Evolutionary conservation across 2,797 vertebrate species (phyloP).

Genomic region (Melanotaenia maccullochi): DNA sequence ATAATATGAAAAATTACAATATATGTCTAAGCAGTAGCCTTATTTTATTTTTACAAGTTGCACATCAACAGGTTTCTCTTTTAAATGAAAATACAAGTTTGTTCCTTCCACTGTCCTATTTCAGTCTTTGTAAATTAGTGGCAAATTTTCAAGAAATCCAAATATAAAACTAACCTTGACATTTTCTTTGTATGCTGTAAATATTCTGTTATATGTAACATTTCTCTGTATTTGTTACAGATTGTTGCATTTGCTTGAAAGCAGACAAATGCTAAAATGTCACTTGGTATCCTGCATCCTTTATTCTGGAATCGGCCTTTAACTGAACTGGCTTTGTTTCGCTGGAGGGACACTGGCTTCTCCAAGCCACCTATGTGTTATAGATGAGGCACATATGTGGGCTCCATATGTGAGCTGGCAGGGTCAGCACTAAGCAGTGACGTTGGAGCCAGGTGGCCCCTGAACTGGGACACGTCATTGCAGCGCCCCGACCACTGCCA

Average conservation of each 20-base stretch:
- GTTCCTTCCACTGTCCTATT: neutral
- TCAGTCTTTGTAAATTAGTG: conserved; percentile 1
- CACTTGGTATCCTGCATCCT: conserved; percentile 35
- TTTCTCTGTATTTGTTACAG: conserved; percentile 9
- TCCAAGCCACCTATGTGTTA: conserved; percentile 71
- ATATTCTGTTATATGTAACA: neutral
- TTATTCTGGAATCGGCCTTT: conserved; percentile 29
- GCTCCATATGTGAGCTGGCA: conserved; percentile 75
- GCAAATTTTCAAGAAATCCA: neutral
- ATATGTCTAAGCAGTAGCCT: neutral
- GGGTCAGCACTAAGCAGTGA: conserved; percentile 56
- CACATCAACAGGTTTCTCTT: neutral
- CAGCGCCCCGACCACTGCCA: conserved; percentile 68
- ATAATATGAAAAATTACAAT: neutral
- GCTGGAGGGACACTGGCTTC: conserved; percentile 47
- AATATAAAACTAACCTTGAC: conserved; percentile 3
- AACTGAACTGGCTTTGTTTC: conserved; percentile 41
- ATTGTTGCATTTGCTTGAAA: conserved; percentile 3
- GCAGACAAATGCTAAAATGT: conserved; percentile 49
- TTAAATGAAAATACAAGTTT: neutral
- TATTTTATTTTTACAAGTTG: neutral
- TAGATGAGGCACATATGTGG: conserved; percentile 79
- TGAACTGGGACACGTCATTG: conserved; percentile 68
- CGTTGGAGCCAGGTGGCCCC: conserved; percentile 64
- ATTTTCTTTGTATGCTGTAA: neutral